Evolutionary conservation across 2,113 vertebrate genomes (phyloP).

Genomic region (Dromaius novaehollandiae): DNA sequence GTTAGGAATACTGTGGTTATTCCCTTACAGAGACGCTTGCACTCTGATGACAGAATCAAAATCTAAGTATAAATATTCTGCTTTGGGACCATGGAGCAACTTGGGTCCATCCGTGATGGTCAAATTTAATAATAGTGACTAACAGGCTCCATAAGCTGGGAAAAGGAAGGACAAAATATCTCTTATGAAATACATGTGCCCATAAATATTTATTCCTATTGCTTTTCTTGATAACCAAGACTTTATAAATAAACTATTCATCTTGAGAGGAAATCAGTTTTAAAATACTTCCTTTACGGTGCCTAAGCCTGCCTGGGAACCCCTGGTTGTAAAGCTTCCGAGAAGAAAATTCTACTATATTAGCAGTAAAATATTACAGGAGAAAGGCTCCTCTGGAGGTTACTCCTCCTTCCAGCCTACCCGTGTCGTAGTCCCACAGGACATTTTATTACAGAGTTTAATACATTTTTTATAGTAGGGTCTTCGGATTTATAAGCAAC

Average conservation of each 20-base stretch:
- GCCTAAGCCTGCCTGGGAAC: background rate
- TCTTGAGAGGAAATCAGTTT: background rate
- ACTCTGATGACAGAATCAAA: background rate
- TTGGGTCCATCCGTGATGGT: background rate
- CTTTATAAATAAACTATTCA: background rate
- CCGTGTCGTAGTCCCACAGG: no score
- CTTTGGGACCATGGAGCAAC: background rate
- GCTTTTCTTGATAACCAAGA: background rate
- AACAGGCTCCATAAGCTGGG: background rate
- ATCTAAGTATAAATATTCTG: background rate
- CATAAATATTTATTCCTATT: background rate
- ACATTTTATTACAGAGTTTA: background rate
- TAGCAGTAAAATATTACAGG: background rate
- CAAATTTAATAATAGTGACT: background rate
- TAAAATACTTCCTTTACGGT: background rate
- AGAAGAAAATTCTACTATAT: background rate
- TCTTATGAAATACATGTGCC: rapidly evolving
- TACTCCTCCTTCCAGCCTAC: background rate
- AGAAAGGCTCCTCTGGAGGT: background rate
- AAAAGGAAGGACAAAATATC: background rate
- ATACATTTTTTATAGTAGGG: background rate
- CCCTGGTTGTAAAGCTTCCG: background rate
- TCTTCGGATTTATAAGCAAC: background rate
- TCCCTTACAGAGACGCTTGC: background rate
- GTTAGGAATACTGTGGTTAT: background rate